These are phyloP conservation scores for Manis javanica DNA, from an alignment of 2,797 vertebrate genomes.

Conservation along the genomic window DNA sequence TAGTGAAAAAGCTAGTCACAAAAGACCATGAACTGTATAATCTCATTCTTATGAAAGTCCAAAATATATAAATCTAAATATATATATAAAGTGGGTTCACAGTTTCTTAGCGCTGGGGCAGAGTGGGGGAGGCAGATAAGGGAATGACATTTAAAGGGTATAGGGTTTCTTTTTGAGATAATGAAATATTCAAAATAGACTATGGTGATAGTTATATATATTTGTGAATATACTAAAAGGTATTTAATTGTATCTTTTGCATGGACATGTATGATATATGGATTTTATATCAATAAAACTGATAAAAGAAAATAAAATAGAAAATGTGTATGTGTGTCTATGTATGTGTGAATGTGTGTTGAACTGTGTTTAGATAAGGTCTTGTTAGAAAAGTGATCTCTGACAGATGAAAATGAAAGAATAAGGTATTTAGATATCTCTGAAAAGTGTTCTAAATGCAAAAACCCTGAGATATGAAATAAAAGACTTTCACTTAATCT, in stretches of 20 bases:
- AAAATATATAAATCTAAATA: background rate
- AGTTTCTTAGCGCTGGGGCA: background rate
- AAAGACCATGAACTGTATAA: background rate
- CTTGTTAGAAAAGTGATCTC: background rate
- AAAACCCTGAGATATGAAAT: background rate
- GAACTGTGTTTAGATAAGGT: background rate
- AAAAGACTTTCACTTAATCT: background rate
- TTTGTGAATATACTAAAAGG: background rate
- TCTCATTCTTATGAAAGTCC: constrained; percentile 3
- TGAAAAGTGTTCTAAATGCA: background rate
- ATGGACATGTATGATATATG: background rate
- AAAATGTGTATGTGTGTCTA: too few species aligned
- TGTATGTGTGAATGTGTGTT: too few species aligned
- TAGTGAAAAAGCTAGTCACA: background rate
- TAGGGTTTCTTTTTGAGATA: background rate
- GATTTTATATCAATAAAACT: background rate
- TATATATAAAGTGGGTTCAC: background rate
- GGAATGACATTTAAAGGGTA: background rate
- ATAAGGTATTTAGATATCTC: background rate
- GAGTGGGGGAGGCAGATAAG: background rate
- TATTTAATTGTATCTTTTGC: background rate
- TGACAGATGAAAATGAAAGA: background rate
- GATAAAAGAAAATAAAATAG: background rate
- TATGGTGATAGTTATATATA: background rate
- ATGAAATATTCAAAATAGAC: background rate